Evolutionary conservation across 2,888 invertebrate genomes (phyloP), one percentile per base, ranked within the genome.

Genomic region (Callyntrura sp.): DNA sequence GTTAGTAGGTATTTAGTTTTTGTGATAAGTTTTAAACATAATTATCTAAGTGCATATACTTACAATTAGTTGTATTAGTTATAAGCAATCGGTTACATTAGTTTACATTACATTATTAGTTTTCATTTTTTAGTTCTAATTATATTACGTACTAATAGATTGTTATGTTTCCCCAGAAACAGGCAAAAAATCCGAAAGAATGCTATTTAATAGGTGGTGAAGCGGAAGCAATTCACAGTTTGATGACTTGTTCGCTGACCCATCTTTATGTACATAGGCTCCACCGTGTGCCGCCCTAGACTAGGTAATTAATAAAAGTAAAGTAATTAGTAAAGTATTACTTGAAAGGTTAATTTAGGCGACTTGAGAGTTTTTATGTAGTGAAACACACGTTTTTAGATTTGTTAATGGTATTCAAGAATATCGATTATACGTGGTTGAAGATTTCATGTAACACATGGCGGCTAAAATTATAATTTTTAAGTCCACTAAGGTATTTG

Each of bases 121-220:
- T 76, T 55, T 55, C 1, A 48, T 51, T 5, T 76, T 51, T 48
- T 20, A 76, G 35, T 76, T 68, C 0, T 68, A 17, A 48, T 51
- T 76, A 76, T 48, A 8, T 55, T 12, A 70, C 25, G n/a, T 84
- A 76, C 43, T 85, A 11, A 28, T n/a, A 23, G 9, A 35, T 60
- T 76, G 85, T 57, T 55, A 45, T 65, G 65, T 73, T 88, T 88
- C 83, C 23, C n/a, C 65, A 45, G 76, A 25, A 82, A 62, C 81
- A 70, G 25, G 76, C 88, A 82, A 88, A 82, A 43, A 84, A 84
- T 68, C 88, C 88, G 84, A 88, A 73, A 84, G 88, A 88, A 88
- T 65, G 88, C 88, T 88, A 88, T 88, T 88, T 88, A 84, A 88
- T 78, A 84, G 88, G 88, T 88, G 88, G 84, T n/a, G 35, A 35